Base-by-base conservation (phyloP, 1,140 invertebrate genomes). In the Lepidurus couesii region DNA sequence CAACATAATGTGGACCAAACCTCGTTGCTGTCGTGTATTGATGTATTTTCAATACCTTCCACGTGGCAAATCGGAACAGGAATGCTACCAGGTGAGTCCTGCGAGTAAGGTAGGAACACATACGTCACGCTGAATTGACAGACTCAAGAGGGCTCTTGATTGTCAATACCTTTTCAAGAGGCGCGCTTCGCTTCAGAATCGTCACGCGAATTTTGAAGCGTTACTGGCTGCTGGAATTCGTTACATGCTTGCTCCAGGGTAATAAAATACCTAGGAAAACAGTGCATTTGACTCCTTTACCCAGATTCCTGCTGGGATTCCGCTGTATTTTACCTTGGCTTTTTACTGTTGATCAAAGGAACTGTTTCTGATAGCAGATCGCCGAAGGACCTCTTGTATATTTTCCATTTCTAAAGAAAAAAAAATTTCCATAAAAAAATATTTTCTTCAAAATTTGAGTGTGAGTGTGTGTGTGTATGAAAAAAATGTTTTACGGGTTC, bases 41-140 rank as follows among this genome's bases (percentile, higher is more conserved):
- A 65, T 65, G 53, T 13, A 21, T 13, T 65, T 65, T 65, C 21
- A 65, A 21, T 65, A 65, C 53, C 53, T 65, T 65, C 53, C 53
- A 65, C 53, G 53, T 65, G 53, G 53, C 21, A 65, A n/a, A 65
- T 65, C 53, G 16, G 53, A 65, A 65, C 53, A 65, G 53, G 53
- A 65, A 65, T 65, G 53, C 21, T 65, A 13, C 9, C 6, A 65
- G 53, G 53, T 16, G 16, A n/a, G 9, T 13, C 5, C 16, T n/a
- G 21, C 21, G 53, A 65, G 53, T 13, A 65, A 16, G 53, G 21
- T 65, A 65, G 21, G 34, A n/a, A 16, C 53, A 21, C 53, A 21
- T 16, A 65, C 53, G 8, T 65, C n/a, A 65, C 53, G 53, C 53
- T 16, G 53, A 65, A 65, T 65, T 21, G 53, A 65, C 53, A 21